Evolutionary conservation across 2,113 vertebrate genomes (phyloP).

Genomic region (Eulemur macaco): DNA sequence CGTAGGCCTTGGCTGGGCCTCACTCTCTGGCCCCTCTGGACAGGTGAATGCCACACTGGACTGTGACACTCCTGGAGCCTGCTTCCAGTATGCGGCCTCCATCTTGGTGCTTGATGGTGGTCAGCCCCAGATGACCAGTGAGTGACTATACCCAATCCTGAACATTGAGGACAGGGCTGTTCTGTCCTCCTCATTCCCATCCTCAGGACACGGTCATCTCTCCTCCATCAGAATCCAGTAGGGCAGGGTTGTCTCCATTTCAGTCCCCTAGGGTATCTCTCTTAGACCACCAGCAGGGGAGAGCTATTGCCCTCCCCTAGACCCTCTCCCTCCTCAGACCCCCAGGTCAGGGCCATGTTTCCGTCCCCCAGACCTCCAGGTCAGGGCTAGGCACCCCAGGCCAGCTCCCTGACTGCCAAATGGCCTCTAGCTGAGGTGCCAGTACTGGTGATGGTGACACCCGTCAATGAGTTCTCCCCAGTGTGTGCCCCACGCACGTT

Average conservation of each 20-base stretch:
- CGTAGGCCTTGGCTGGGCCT: not conserved
- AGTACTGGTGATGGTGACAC: constrained; percentile 83
- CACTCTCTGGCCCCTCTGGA: not conserved
- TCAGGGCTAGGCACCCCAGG: not conserved
- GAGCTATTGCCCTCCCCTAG: not conserved
- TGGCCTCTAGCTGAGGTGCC: constrained; percentile 81
- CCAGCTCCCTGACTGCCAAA: constrained; percentile 21
- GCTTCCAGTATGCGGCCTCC: constrained; percentile 78
- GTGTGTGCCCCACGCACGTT: constrained; percentile 66
- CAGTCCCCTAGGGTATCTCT: not conserved
- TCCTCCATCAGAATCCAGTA: not conserved
- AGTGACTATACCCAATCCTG: constrained; percentile 64
- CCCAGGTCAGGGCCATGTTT: not conserved
- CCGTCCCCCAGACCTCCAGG: not conserved
- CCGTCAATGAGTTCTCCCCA: constrained; percentile 83
- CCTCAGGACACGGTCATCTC: not conserved
- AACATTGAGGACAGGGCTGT: not conserved
- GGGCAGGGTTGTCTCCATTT: not conserved
- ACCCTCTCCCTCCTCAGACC: not conserved
- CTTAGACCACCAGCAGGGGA: not conserved
- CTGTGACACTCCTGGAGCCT: constrained; percentile 68
- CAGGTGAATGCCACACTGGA: constrained; percentile 73
- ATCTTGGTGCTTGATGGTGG: constrained; percentile 80
- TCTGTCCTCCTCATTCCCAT: not conserved
- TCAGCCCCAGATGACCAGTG: constrained; percentile 79